A percentile compares a stretch with the other conserved stretches of the same genome.
Evolutionary conservation across 2,113 vertebrate genomes (phyloP).

Genomic region (Salvelinus sp.): DNA sequence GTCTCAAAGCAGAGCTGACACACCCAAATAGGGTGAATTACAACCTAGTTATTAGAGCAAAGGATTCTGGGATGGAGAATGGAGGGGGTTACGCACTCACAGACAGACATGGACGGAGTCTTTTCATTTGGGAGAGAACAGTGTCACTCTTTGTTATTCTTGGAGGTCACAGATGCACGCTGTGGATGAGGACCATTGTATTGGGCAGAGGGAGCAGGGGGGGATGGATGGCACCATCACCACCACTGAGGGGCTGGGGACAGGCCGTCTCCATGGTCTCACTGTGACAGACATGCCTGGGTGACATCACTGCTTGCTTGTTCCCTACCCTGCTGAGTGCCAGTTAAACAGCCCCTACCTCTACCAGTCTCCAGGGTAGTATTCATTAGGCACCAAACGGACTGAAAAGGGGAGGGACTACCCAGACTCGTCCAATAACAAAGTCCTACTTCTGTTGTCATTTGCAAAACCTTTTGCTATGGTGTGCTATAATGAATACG

Average conservation of each 20-base stretch:
- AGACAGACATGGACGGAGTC: slow-evolving; percentile 34
- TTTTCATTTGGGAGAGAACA: slow-evolving; percentile 39
- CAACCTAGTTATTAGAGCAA: slow-evolving; percentile 57
- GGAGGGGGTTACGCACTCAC: slow-evolving; percentile 38
- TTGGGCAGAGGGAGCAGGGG: slow-evolving; percentile 11
- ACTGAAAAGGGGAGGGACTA: too few species aligned
- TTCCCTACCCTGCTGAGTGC: slow-evolving; percentile 46
- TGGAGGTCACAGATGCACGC: slow-evolving; percentile 36
- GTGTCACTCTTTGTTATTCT: slow-evolving; percentile 48
- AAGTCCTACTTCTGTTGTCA: neutral
- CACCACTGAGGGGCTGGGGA: slow-evolving; percentile 3
- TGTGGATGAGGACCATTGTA: slow-evolving; percentile 33
- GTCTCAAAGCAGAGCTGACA: slow-evolving; percentile 32
- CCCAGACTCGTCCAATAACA: too few species aligned
- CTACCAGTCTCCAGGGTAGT: neutral
- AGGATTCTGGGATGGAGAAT: slow-evolving; percentile 48
- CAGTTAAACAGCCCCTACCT: slow-evolving; percentile 54
- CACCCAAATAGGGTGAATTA: slow-evolving; percentile 53
- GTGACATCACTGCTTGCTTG: slow-evolving; percentile 58
- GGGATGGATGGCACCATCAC: slow-evolving; percentile 27
- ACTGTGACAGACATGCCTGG: neutral
- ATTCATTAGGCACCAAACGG: too few species aligned
- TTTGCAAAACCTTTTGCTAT: too few species aligned
- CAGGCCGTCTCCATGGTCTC: neutral
- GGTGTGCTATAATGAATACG: too few species aligned